Base-by-base conservation (phyloP, 2,888 invertebrate genomes). In the Actias luna region DNA sequence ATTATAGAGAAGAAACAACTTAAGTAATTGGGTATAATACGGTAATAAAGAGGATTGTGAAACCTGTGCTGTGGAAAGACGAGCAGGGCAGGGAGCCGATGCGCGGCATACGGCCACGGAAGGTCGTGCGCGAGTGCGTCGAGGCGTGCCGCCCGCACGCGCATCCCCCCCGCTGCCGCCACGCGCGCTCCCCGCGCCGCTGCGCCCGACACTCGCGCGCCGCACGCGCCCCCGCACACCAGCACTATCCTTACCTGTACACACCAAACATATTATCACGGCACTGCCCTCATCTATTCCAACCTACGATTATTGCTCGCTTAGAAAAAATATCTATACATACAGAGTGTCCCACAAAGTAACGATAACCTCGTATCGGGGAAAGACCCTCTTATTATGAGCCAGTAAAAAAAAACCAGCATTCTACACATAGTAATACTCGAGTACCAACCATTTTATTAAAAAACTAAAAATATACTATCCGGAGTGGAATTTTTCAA, bases 71-170 rank as follows among this genome's bases (percentile, higher is more conserved):
- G 94, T 0, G 97, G 96, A 82, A 97, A 97, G 66, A 97, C 96
- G 35, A 98, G 88, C 57, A 98, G 92, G 0, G 96, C 94, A 18
- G 98, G 98, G 85, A 96, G 96, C 61, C 90, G 91, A 67, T 95
- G 94, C 92, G 96, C 96, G 52, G 96, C 96, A 84, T 95, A 96
- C 81, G 96, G 95, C 97, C 98, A 98, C 0, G 97, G 96, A 71
- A 98, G 93, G 88, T 97, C 97, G 92, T 98, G 98, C 0, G 94
- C 92, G 75, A 96, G 95, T 25, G 96, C 97, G 89, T 98, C 97
- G 42, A 98, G 94, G 22, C 96, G 93, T 27, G 95, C 94, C 73
- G 96, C 69, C n/a, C 69, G 74, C 65, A 75, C 73, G 58, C 67
- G 73, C 73, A 84, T 75, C 33, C 71, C 93, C 83, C 73, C 91